Evolutionary conservation across 2,113 vertebrate genomes (phyloP), one percentile per base, ranked within the genome.

Genomic region (Ivindomyrus marchei): DNA sequence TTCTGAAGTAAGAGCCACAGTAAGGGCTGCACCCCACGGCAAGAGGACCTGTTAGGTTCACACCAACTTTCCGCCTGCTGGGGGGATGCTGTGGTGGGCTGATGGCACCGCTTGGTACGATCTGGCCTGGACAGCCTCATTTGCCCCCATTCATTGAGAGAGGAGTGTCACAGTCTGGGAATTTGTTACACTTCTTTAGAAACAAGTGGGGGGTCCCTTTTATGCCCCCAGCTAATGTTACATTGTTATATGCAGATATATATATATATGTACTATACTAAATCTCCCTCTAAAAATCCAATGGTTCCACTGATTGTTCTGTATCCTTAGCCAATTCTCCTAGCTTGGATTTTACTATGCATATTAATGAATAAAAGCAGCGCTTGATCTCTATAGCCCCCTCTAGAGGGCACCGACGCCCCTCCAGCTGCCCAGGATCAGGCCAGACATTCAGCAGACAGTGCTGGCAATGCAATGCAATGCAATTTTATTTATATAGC

Each of bases 41-140:
- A 27, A 47, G 19, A 19, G 42, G 80, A 42, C 4, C 80, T 42
- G 24, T 39, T 13, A 31, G 89, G 89, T 3, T 85, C 10, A 85
- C 36, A 7, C 31, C 27, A 42, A 56, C 10, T 4, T 36, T 89
- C 49, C 39, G 50, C 27, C 53, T 80, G 47, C 49, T 19, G 27
- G 19, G 21, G 31, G 66, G 74, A 11, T 49, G 53, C 21, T 9
- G 24, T 47, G 42, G 39, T 15, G 24, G 42, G 19, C 24, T n/a
- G 11, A 36, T 36, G 58, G n/a, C 66, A n/a, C 21, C 13, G 84
- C 77, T 85, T 89, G 89, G 89, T 89, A 85, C 52, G 89, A 85
- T 45, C 24, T 17, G 36, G 50, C 50, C 24, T 42, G 86, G n/a
- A 9, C 24, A 15, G 31, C 66, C 27, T 74, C 27, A 36, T 74